phyloP scores from a whole-genome alignment of 2,888 invertebrate genomes.

The Isoperla grammatica region DNA sequence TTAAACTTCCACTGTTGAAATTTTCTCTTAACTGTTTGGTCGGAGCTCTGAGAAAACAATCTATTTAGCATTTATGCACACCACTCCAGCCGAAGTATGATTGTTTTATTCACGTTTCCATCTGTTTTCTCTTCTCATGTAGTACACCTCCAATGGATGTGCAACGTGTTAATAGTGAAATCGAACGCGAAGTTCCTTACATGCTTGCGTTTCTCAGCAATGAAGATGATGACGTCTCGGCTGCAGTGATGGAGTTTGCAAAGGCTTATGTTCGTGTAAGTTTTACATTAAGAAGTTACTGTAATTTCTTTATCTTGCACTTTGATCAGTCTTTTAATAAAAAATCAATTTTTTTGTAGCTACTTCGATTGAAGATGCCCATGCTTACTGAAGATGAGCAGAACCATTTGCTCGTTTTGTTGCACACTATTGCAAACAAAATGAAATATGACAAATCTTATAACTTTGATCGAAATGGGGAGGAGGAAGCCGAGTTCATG shows the following conservation, averaged over 20 bases:
- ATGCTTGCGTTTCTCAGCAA: conserved; percentile 45
- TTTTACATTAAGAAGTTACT: not conserved
- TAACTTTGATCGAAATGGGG: conserved; percentile 48
- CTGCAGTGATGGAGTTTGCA: conserved; percentile 45
- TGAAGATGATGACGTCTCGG: conserved; percentile 49
- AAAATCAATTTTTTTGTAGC: conserved; percentile 31
- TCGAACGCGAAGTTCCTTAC: conserved; percentile 45
- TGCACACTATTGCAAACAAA: conserved; percentile 46
- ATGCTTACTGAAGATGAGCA: conserved; percentile 40
- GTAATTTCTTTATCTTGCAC: not conserved
- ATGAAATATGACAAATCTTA: conserved; percentile 48
- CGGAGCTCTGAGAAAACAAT: no score
- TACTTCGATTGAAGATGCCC: conserved; percentile 41
- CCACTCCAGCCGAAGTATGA: no score
- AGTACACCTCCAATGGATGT: no score
- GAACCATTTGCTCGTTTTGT: conserved; percentile 41
- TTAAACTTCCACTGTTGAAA: no score
- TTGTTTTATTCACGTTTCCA: no score
- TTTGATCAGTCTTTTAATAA: not conserved
- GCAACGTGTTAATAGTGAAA: conserved; percentile 30
- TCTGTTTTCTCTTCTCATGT: no score
- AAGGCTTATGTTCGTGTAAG: conserved; percentile 38
- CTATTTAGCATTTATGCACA: no score
- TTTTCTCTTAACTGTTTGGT: no score
- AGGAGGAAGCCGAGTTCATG: conserved; percentile 50